Evolutionary conservation across 2,888 invertebrate genomes (phyloP), one percentile per base, ranked within the genome.

Genomic region (Hypsopygia costalis): DNA sequence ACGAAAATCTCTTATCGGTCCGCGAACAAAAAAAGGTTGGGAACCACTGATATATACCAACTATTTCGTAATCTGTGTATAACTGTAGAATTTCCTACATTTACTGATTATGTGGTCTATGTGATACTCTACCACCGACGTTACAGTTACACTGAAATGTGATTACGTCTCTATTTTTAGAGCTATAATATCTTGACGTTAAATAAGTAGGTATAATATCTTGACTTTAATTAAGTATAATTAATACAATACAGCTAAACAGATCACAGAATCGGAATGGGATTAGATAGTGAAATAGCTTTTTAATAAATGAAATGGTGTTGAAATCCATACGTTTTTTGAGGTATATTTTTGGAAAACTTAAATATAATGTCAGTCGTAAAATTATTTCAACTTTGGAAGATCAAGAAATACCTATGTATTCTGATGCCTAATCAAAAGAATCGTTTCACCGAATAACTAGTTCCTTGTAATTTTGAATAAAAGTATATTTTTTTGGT

Each of bases 261-360:
- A 68, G 63, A 72, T 73, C 71, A 72, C 70, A 68, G 64, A 65
- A 58, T 62, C 52, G 54, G 58, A 62, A 60, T 55, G 54, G 52
- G 51, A 40, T 44, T 36, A 41, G 40, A 46, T 25, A 8, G 25
- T 25, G 1, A 3, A 25, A 2, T n/a, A 5, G 25, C 3, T 25
- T 25, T 31, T 46, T 44, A 31, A 27, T 40, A 34, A 16, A 43
- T 46, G 44, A 30, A 30, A 30, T 28, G 2, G 12, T 28, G 34
- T 36, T 43, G 41, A 40, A 47, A n/a, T n/a, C 39, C 34, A 11
- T 11, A 8, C 7, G 31, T 34, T 11, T 29, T 16, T 35, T 28
- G 48, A 52, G 48, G 50, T 52, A 48, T 40, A 31, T 35, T 40
- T 32, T 49, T 58, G 59, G 63, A 61, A 64, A 65, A 65, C 53